These are phyloP conservation scores for Bergia sp. DNA, from an alignment of 92 coral and sea anemone genomes.

Conservation along the genomic window DNA sequence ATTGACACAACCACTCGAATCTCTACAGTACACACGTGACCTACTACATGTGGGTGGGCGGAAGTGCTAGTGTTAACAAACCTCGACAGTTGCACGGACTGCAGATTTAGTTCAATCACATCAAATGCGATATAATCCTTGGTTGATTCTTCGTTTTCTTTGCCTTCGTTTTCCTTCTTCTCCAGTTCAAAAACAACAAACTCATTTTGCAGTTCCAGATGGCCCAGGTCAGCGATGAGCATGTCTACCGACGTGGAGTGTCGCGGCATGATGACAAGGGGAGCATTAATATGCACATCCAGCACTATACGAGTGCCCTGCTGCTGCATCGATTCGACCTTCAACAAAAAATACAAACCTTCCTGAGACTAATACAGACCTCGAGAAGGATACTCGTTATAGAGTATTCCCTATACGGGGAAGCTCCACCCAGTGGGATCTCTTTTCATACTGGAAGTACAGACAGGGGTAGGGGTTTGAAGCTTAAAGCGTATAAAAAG, in stretches of 20 bases:
- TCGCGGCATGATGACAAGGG: slow-evolving; percentile 89
- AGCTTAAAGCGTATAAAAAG: too few relatives aligned
- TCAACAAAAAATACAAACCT: background rate
- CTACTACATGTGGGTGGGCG: background rate
- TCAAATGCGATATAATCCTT: slow-evolving; percentile 65
- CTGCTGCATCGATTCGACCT: slow-evolving; percentile 79
- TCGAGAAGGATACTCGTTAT: too few relatives aligned
- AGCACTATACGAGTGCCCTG: slow-evolving; percentile 87
- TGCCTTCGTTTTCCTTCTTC: slow-evolving; percentile 30
- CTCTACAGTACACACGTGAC: background rate
- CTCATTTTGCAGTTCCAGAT: slow-evolving; percentile 82
- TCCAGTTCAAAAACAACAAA: slow-evolving; percentile 59
- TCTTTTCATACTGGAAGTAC: too few relatives aligned
- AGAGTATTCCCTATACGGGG: too few relatives aligned
- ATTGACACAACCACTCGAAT: background rate
- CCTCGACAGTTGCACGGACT: slow-evolving; percentile 97
- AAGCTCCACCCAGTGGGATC: too few relatives aligned
- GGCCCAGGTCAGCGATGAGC: slow-evolving; percentile 95
- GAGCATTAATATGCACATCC: slow-evolving; percentile 80
- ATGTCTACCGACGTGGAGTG: slow-evolving; percentile 86
- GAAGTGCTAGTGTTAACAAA: slow-evolving; percentile 1
- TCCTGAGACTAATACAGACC: too few relatives aligned
- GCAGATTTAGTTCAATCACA: slow-evolving; percentile 80
- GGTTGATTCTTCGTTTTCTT: slow-evolving; percentile 13
- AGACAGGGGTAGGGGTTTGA: too few relatives aligned